Evolutionary conservation across 92 coral and sea anemone species (phyloP), one percentile per base, ranked within the genome.

Genomic region (Hydrozoanthus gracilis): DNA sequence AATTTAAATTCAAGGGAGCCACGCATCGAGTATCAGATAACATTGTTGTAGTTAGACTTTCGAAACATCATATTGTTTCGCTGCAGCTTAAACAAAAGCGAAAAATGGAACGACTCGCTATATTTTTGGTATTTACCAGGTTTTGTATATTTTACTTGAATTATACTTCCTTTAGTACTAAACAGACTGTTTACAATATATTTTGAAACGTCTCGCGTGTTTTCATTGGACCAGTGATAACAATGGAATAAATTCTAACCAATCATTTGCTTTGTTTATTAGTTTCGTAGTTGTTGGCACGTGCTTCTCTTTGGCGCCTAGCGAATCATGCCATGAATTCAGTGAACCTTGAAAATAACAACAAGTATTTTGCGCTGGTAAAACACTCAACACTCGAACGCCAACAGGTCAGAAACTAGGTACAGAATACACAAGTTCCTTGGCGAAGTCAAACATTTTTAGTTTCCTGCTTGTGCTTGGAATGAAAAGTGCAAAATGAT

Each of bases 401-500:
- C 46, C 62, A 65, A 48, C 74, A 66, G 73, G 69, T 64, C 73
- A 74, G 51, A 48, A 74, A 74, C 16, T 12, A 20, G 10, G 9
- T 15, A 20, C 39, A 48, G 71, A 11, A 10, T 3, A 56, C 65
- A 47, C 84, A 66, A 49, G 58, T 47, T 80, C 74, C 74, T 13
- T 54, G 48, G 13, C 85, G 51, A 80, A 65, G 48, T 46, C 18
- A 48, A 80, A 65, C 73, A 6, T 46, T 35, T 16, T 66, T 35
- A 80, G 73, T 80, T 60, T 8, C 62, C 51, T 46, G 60, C 51
- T 18, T 20, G 46, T 64, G 27, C 35, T 80, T 20, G 62, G 6
- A 62, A 74, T 44, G 13, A 5, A 9, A 65, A 49, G 85, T 48
- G 39, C 18, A 20, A 82, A 46, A 55, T 90, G 84, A 46, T 66